Percentiles rank a stretch among this genome's conserved stretches.
phyloP scores from a whole-genome alignment of 2,888 invertebrate species.

The Phlogophora meticulosa region DNA sequence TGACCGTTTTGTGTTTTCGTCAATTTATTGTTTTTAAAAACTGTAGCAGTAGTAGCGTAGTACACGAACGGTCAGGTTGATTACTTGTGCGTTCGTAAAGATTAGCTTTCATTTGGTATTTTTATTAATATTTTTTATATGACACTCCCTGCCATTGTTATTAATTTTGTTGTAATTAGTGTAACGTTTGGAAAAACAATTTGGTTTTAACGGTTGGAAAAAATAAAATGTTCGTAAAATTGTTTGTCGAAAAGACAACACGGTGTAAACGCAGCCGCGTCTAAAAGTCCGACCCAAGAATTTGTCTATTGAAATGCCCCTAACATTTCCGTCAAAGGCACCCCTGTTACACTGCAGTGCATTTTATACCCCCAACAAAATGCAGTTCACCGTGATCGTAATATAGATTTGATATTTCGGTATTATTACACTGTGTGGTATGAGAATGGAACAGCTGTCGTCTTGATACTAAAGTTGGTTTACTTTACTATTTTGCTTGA shows the following conservation, averaged over 20 bases:
- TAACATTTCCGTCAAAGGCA: constrained; percentile 67
- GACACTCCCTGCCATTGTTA: no score
- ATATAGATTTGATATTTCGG: constrained; percentile 56
- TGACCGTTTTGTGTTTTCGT: background rate
- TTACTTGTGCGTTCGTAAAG: no score
- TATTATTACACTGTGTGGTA: constrained; percentile 34
- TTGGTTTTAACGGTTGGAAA: no score
- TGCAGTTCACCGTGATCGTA: constrained; percentile 67
- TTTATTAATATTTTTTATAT: no score
- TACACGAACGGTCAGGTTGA: no score
- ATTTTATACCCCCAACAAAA: constrained; percentile 68
- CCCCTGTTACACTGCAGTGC: constrained; percentile 69
- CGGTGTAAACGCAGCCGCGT: constrained; percentile 68
- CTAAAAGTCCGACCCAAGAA: constrained; percentile 70
- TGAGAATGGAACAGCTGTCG: constrained; percentile 42
- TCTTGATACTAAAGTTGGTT: background rate
- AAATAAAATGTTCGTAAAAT: background rate
- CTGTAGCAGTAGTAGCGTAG: no score
- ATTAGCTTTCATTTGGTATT: no score
- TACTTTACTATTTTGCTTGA: background rate
- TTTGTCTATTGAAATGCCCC: constrained; percentile 79
- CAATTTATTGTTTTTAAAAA: background rate
- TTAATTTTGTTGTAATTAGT: no score
- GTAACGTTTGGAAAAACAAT: no score
- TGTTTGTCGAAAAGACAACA: background rate